Conservation (phyloP, 1,140 invertebrate genomes). For the Pseudomyrmex gracilis region DNA sequence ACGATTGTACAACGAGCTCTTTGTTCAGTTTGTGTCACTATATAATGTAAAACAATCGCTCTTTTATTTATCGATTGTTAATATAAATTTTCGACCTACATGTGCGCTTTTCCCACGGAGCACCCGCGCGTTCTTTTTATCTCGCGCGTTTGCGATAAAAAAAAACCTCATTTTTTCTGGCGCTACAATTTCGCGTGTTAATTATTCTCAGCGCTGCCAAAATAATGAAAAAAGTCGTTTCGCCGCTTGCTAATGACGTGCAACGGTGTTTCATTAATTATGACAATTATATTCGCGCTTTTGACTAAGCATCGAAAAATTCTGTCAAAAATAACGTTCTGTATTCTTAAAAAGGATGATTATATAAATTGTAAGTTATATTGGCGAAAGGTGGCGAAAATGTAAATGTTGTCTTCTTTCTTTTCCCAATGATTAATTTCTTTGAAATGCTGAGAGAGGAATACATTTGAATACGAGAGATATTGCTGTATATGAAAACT, state of each 20-base stretch:
- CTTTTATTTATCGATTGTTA: constrained; percentile 8
- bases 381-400: constrained; percentile 5
- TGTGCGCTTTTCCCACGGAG: too few relatives aligned
- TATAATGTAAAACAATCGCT: not conserved
- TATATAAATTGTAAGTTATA: constrained; percentile 2
- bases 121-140: not conserved
- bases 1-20: not conserved
- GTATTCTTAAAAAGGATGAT: not conserved
- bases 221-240: constrained; percentile 37
- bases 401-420: not conserved
- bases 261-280: constrained; percentile 49
- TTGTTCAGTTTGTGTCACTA: constrained; percentile 7
- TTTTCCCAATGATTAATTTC: not conserved
- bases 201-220: constrained; percentile 21
- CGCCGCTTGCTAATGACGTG: constrained; percentile 13
- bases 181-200: constrained; percentile 38
- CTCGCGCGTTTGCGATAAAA: not conserved
- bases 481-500: not conserved
- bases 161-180: not conserved
- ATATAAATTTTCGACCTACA: constrained; percentile 9
- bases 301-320: not conserved
- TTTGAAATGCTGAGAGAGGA: not conserved
- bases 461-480: constrained; percentile 3
- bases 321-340: constrained; percentile 16
- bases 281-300: not conserved